phyloP scores from a whole-genome alignment of 2,113 vertebrate genomes.

The Corythornis vintsioides region DNA sequence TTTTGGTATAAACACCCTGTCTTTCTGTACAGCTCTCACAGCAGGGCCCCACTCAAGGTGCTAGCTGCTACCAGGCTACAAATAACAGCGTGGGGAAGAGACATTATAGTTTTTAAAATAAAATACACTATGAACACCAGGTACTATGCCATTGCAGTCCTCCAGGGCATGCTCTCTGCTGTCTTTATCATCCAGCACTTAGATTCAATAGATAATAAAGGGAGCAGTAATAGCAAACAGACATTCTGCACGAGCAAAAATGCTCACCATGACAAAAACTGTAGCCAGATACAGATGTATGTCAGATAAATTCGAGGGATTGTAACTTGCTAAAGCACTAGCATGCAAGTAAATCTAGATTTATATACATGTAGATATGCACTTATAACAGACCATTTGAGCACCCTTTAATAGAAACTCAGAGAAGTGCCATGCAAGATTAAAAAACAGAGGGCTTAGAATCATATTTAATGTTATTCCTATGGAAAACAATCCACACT shows the following conservation, averaged over 20 bases:
- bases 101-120: not conserved
- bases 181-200: constrained; percentile 1
- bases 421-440: not conserved
- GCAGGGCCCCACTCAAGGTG: accelerated
- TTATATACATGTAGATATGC: not conserved
- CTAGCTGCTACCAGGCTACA: not conserved
- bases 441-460: not conserved
- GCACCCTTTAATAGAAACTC: not conserved
- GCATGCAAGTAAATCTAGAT: not conserved
- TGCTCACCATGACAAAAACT: not conserved
- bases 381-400: not conserved
- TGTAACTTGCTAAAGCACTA: not conserved
- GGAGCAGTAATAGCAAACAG: not conserved
- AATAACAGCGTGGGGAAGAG: not conserved
- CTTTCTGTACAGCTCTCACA: not conserved
- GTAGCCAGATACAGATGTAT: not conserved
- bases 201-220: constrained; percentile 10
- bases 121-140: not conserved
- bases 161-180: not conserved
- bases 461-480: not conserved
- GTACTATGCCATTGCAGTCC: not conserved
- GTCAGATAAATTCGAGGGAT: constrained; percentile 7
- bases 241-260: not conserved
- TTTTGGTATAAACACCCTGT: not conserved
- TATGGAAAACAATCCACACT: not conserved